Percentiles rank a stretch among this genome's conserved stretches.
Conservation (phyloP, 2,113 vertebrate genomes). For the Uria aalge region DNA sequence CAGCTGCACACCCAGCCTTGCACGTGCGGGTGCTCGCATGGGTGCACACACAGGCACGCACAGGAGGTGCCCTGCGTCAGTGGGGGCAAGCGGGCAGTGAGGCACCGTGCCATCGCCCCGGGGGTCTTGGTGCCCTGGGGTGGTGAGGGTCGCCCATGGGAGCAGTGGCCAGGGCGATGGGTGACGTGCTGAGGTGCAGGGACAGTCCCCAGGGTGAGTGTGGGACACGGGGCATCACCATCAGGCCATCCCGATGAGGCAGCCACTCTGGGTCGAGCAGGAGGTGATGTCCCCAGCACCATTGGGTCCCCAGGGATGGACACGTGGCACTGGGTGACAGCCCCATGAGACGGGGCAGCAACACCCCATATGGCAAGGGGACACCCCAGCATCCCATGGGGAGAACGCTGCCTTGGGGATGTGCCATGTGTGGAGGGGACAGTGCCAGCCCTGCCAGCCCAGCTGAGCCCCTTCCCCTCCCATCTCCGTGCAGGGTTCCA, state of each 20-base stretch:
- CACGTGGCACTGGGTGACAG: neutral
- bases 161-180: neutral
- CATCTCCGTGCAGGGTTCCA: conserved; percentile 79
- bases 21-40: neutral
- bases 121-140: neutral
- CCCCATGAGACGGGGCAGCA: neutral
- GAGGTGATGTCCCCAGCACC: neutral
- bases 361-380: neutral
- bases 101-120: fast-evolving
- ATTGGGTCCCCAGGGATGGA: neutral
- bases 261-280: fast-evolving
- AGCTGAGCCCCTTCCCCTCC: neutral
- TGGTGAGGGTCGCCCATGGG: neutral
- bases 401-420: neutral
- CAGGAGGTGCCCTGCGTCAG: neutral
- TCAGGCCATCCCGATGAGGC: fast-evolving
- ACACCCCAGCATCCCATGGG: fast-evolving
- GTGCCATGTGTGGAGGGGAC: fast-evolving
- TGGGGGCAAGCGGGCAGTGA: neutral
- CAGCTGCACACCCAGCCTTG: neutral
- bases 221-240: fast-evolving
- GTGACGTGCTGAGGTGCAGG: neutral
- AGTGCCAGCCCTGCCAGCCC: neutral
- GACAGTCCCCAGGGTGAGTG: fast-evolving
- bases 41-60: neutral